A percentile compares a stretch with the other conserved stretches of the same genome.
These are phyloP conservation scores for Helicoverpa armigera DNA, from an alignment of 1,140 invertebrate species.

Conservation along the genomic window DNA sequence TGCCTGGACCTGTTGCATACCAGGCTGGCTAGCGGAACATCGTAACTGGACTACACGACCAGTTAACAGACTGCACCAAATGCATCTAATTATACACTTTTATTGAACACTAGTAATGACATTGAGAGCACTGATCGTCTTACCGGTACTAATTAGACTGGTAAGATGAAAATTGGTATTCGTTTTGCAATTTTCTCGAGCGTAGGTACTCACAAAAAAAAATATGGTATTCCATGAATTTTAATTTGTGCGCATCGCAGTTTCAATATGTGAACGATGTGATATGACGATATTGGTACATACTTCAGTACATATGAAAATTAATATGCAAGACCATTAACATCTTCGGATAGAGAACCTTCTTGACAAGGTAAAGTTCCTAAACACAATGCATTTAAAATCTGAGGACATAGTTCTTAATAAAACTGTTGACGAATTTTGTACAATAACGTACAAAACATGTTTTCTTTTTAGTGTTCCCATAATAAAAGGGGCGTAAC, in stretches of 20 bases:
- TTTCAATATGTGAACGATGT: constrained; percentile 3
- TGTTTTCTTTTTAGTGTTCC: background rate
- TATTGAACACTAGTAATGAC: background rate
- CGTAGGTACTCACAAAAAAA: background rate
- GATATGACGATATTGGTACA: background rate
- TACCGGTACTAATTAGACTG: background rate
- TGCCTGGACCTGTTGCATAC: constrained; percentile 63
- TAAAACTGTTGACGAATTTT: background rate
- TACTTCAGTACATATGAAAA: too few species aligned
- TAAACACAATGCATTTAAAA: background rate
- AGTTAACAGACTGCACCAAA: constrained; percentile 51
- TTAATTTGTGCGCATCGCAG: background rate
- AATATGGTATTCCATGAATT: background rate
- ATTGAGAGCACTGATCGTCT: background rate
- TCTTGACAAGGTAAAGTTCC: too few species aligned
- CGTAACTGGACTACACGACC: constrained; percentile 68
- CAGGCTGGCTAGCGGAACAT: constrained; percentile 69
- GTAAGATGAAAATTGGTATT: background rate
- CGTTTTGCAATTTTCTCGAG: background rate
- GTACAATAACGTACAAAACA: background rate
- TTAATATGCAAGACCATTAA: background rate
- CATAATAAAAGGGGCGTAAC: background rate
- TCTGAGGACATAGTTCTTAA: background rate
- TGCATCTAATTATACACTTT: constrained; percentile 22
- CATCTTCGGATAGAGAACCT: background rate